phyloP scores from a whole-genome alignment of 2,888 invertebrate genomes.

The Pandemis corylana region DNA sequence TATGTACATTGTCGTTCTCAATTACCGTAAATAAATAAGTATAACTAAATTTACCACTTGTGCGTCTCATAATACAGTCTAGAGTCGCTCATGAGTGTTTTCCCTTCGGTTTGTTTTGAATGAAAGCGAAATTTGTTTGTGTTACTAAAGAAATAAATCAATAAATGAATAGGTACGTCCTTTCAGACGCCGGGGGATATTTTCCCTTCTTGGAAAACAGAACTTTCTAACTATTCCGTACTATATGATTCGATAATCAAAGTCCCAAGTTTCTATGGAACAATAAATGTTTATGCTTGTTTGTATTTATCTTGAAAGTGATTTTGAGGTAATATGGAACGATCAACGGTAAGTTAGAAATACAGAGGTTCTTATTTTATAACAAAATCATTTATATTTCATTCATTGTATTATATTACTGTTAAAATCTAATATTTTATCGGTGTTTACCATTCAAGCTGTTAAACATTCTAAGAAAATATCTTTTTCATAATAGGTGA shows the following conservation, averaged over 20 bases:
- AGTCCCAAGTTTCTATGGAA: conserved; percentile 55
- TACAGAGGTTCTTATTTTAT: background rate
- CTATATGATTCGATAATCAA: conserved; percentile 53
- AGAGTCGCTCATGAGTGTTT: conserved; percentile 28
- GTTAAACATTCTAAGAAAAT: conserved; percentile 24
- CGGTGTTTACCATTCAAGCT: background rate
- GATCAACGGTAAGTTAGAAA: conserved; percentile 22
- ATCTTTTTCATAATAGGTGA: conserved; percentile 87
- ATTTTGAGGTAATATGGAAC: conserved; percentile 2
- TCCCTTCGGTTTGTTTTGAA: conserved; percentile 47
- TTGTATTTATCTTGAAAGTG: conserved; percentile 23
- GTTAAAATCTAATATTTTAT: background rate
- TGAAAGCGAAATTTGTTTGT: conserved; percentile 49
- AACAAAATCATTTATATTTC: background rate
- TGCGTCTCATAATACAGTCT: background rate
- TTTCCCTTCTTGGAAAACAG: conserved; percentile 44
- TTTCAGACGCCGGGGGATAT: conserved; percentile 46
- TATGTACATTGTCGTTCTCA: background rate
- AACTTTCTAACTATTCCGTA: conserved; percentile 47
- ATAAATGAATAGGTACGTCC: conserved; percentile 44
- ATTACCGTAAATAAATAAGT: background rate
- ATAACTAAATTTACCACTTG: background rate
- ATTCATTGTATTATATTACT: background rate
- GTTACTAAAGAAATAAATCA: conserved; percentile 45
- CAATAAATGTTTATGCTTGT: conserved; percentile 42